Conservation (phyloP, 1,140 invertebrate species). For the Diuraphis noxia region DNA sequence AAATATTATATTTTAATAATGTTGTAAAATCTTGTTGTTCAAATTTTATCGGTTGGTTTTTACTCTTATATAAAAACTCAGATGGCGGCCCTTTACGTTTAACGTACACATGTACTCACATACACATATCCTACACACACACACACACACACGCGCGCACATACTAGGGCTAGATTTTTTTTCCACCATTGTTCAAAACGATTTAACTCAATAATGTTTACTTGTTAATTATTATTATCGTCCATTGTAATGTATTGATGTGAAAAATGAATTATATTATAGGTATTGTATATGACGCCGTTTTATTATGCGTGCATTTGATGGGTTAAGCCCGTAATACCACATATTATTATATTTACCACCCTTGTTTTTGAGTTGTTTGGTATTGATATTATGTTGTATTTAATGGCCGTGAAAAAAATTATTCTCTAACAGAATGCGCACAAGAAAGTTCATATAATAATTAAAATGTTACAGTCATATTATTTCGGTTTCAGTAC, state of each 20-base stretch:
- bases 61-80: background rate
- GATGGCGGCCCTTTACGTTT: background rate
- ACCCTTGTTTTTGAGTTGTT: background rate
- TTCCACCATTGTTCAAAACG: background rate
- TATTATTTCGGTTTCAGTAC: too few relatives aligned
- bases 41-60: background rate
- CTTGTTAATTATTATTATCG: background rate
- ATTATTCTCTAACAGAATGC: too few relatives aligned
- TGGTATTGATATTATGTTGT: background rate
- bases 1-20: background rate
- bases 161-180: background rate
- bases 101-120: background rate
- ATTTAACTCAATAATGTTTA: background rate
- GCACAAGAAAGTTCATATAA: too few relatives aligned
- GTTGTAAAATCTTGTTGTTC: background rate
- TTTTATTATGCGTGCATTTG: background rate
- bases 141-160: too few relatives aligned
- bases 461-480: too few relatives aligned
- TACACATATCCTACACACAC: too few relatives aligned
- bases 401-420: too few relatives aligned
- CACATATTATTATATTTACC: background rate
- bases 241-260: background rate
- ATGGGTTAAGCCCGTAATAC: background rate
- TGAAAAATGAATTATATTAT: background rate
- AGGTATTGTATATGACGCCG: background rate